Evolutionary conservation across 2,888 invertebrate species (phyloP), one percentile per base, ranked within the genome.

Genomic region (Clanis bilineata): DNA sequence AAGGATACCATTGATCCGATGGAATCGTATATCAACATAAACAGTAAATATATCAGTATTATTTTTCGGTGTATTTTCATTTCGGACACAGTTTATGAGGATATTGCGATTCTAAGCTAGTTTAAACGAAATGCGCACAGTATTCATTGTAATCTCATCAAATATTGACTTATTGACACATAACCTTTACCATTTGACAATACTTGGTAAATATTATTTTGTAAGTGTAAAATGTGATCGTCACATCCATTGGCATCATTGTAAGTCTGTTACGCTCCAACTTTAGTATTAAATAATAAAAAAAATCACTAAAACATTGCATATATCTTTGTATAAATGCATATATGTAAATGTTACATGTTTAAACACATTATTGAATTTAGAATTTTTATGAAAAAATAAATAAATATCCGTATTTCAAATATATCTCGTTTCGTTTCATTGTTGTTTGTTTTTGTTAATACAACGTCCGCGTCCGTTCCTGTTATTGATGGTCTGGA

Each of bases 371-470:
- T 92, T 91, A 93, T 90, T 92, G 90, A 93, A 90, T 89, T 92
- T 93, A 93, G 92, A 93, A 92, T 93, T 93, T 93, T 92, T 93
- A 93, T 93, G 92, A 92, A 92, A 93, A 90, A 91, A 90, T 86
- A 90, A 92, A 92, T 92, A 92, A 93, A 92, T 91, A 92, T 92
- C 92, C 91, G 92, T 92, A 92, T 92, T 92, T 92, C 92, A 92
- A 92, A 92, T 91, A 91, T 87, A 90, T 74, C 71, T 82, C 71
- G 80, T 85, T 87, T 89, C 62, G 85, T 88, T 88, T 91, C 74
- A 83, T 85, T 85, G 72, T 67, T 63, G 44, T 44, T 72, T 71
- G 64, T 71, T 71, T 73, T 66, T 56, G 62, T 67, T 55, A 44
- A 55, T 7, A 21, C 9, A 1, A 0, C 18, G 18, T 41, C 41